Percentiles rank a stretch among this genome's conserved stretches.
Conservation (phyloP, 2,113 vertebrate genomes). For the Saccopteryx bilineata region DNA sequence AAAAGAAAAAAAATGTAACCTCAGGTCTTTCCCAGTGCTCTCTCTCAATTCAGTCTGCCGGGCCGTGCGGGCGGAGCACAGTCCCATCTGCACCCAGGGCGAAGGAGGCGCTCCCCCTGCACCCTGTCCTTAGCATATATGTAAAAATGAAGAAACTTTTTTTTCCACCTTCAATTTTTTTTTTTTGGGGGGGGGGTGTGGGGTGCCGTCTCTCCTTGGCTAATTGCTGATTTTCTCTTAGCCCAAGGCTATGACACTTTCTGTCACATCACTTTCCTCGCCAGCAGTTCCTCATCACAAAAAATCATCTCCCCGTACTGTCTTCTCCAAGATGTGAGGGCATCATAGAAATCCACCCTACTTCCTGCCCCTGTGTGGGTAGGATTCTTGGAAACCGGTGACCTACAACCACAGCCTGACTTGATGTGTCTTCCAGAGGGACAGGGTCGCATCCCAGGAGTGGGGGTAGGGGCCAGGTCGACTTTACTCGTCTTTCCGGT, state of each 20-base stretch:
- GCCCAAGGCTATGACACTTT: constrained; percentile 73
- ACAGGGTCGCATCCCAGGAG: not conserved
- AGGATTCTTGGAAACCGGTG: not conserved
- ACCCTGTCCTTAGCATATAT: not conserved
- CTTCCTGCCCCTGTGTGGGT: not conserved
- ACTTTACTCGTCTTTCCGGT: not conserved
- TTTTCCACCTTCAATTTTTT: constrained; percentile 57
- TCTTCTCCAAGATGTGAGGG: constrained; percentile 62
- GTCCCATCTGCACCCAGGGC: not conserved
- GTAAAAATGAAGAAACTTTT: constrained; percentile 65
- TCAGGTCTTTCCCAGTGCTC: constrained; percentile 52
- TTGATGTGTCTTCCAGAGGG: not conserved
- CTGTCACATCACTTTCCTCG: constrained; percentile 64
- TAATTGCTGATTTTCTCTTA: constrained; percentile 80
- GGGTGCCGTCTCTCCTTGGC: constrained; percentile 1
- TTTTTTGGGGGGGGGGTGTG: not conserved
- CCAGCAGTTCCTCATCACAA: constrained; percentile 51
- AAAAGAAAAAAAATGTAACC: constrained; percentile 77
- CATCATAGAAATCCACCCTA: not conserved
- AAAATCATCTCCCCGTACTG: constrained; percentile 39
- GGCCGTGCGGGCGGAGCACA: not conserved
- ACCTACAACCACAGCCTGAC: not conserved
- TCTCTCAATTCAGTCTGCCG: constrained; percentile 55
- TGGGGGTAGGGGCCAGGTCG: not conserved
- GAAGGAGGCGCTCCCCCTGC: not conserved